Base-by-base conservation (phyloP, 2,888 invertebrate genomes). In the Polydrusus cervinus region DNA sequence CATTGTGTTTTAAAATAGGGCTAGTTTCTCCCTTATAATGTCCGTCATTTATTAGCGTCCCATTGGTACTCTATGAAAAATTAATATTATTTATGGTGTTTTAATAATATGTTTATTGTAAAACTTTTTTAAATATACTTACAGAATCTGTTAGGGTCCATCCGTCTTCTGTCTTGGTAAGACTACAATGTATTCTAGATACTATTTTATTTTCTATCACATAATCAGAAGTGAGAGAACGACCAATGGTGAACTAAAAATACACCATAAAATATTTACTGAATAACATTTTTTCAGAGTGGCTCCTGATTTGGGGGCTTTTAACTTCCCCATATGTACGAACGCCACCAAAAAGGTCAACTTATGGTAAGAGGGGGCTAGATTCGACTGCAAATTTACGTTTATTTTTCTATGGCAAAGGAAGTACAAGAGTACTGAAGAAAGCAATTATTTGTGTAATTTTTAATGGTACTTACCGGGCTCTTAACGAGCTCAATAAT, bases 51-150 rank as follows among this genome's bases (percentile, higher is more conserved):
- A 77, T 61, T 34, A 74, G 18, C 5, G 74, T 77, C 9, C 77
- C 77, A 74, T 74, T 77, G n/a, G 77, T 74, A 43, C 77, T 71
- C 77, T 77, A 38, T 14, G 71, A 66, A 66, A 51, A 47, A 47
- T 25, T 1, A 25, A 25, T 25, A 25, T 25, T 25, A 25, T 25
- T 25, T 25, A 25, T 25, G 1, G 7, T 11, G 6, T 51, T 20
- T n/a, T 51, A 16, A 8, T 16, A 49, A 3, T 14, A 18, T 61
- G 14, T 5, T 3, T 3, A 5, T 25, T 3, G 25, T 25, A 25
- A 25, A 25, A 1, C 25, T 13, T 25, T 34, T 45, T 45, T 1
- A 45, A 51, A 20, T 11, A 10, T 2, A 68, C 64, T 71, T 18
- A 76, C 72, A 14, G 47, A 51, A 53, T 74, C 73, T 20, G 20